Evolutionary conservation across 2,888 invertebrate genomes (phyloP).

Genomic region (Chrysotoxum bicinctum): DNA sequence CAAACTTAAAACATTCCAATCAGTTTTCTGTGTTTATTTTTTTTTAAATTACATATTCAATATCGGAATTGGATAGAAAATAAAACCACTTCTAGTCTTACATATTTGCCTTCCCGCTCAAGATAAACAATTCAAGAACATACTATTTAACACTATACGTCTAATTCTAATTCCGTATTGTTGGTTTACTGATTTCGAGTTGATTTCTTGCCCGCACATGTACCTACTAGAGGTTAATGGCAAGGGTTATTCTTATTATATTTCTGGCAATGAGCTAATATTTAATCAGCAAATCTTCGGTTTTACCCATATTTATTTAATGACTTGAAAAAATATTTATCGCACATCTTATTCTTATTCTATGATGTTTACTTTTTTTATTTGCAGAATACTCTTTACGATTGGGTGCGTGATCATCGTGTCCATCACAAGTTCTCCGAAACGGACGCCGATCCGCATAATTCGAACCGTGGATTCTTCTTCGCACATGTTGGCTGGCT

Average conservation of each 20-base stretch:
- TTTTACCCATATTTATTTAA: slow-evolving; percentile 11
- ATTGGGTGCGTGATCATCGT: slow-evolving; percentile 92
- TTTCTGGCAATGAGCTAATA: slow-evolving; percentile 20
- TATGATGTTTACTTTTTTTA: slow-evolving; percentile 75
- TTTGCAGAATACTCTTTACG: slow-evolving; percentile 92
- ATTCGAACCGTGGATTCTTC: slow-evolving; percentile 92
- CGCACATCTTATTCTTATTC: not conserved
- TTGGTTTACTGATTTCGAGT: not conserved
- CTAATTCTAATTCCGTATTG: slow-evolving; percentile 15
- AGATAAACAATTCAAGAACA: slow-evolving; percentile 15
- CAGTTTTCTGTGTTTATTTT: no score
- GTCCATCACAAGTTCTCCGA: slow-evolving; percentile 92
- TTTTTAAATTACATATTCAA: not conserved
- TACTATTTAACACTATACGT: slow-evolving; percentile 35
- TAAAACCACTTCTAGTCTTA: not conserved
- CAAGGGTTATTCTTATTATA: not conserved
- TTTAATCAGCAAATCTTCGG: slow-evolving; percentile 17
- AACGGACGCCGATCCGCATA: slow-evolving; percentile 92
- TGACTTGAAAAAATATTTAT: not conserved
- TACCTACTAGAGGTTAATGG: slow-evolving; percentile 9
- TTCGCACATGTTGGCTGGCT: slow-evolving; percentile 97
- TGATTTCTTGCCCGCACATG: not conserved
- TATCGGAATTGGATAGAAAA: slow-evolving; percentile 6
- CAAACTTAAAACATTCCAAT: no score
- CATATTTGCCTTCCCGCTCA: not conserved